These are phyloP conservation scores for Megaleporinus macrocephalus DNA, from an alignment of 2,113 vertebrate species.

Conservation along the genomic window DNA sequence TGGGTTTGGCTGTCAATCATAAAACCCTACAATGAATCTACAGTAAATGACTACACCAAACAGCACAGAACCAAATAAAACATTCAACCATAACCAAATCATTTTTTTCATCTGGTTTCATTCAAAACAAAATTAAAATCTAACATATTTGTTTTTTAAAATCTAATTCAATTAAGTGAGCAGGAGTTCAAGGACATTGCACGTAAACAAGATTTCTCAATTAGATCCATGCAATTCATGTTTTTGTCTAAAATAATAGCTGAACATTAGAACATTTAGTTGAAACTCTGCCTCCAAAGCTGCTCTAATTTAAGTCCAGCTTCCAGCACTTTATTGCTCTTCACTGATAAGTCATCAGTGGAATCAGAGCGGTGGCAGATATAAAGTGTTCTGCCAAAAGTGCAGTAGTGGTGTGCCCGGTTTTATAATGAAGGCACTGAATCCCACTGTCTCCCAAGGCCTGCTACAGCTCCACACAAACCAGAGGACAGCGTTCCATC, in stretches of 20 bases:
- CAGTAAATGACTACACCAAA: not conserved
- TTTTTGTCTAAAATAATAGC: no score
- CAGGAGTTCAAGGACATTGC: no score
- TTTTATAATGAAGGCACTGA: not conserved
- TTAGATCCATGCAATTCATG: no score
- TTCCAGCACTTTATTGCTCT: not conserved
- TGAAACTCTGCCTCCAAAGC: not conserved
- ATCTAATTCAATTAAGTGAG: no score
- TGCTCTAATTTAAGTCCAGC: not conserved
- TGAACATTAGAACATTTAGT: not conserved
- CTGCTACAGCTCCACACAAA: not conserved
- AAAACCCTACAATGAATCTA: not conserved
- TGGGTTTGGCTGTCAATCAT: not conserved
- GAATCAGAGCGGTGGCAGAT: not conserved
- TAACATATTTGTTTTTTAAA: no score
- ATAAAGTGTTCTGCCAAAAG: constrained; percentile 2
- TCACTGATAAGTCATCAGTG: not conserved
- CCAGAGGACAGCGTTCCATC: not conserved
- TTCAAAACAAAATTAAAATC: no score
- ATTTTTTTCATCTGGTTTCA: no score
- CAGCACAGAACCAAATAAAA: no score
- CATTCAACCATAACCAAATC: no score
- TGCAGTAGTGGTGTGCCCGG: not conserved
- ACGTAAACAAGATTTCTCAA: no score
- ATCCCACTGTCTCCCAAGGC: not conserved